These are phyloP conservation scores for Sphaerodactylus townsendi DNA, from an alignment of 2,113 vertebrate species.

Conservation along the genomic window DNA sequence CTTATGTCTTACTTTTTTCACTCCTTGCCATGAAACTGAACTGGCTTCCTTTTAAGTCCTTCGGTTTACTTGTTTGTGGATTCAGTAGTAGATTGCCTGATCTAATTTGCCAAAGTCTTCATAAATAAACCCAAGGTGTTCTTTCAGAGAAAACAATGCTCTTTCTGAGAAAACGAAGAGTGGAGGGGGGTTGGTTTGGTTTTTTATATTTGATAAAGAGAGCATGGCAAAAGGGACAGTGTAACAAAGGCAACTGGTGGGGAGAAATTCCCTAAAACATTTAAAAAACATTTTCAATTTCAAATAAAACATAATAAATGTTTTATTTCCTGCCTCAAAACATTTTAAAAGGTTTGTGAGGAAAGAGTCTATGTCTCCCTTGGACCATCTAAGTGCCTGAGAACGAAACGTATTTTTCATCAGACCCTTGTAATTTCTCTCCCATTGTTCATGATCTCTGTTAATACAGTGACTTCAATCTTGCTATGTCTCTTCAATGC, in stretches of 20 bases:
- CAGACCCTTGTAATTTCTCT: not conserved
- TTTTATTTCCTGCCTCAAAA: too few species aligned
- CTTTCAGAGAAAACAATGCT: not conserved
- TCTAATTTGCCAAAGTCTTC: not conserved
- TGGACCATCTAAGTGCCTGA: slow-evolving; percentile 19
- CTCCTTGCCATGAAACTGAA: not conserved
- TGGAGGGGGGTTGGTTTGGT: not conserved
- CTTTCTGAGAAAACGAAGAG: not conserved
- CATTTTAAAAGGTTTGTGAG: too few species aligned
- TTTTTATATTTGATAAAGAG: not conserved
- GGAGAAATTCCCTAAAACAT: too few species aligned
- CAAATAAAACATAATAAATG: too few species aligned
- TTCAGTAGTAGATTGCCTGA: not conserved
- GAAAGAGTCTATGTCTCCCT: slow-evolving; percentile 8
- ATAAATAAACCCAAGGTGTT: not conserved
- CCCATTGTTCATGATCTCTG: slow-evolving; percentile 34
- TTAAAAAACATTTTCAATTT: too few species aligned
- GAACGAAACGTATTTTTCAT: slow-evolving; percentile 33
- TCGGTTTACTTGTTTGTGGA: not conserved
- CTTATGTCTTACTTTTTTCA: not conserved
- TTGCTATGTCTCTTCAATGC: slow-evolving; percentile 36
- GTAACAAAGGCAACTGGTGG: not conserved
- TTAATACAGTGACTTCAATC: slow-evolving; percentile 56
- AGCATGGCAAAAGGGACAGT: not conserved
- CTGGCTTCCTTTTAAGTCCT: not conserved